These are phyloP conservation scores for Pelodytes ibericus DNA, from an alignment of 2,797 vertebrate species.

Conservation along the genomic window DNA sequence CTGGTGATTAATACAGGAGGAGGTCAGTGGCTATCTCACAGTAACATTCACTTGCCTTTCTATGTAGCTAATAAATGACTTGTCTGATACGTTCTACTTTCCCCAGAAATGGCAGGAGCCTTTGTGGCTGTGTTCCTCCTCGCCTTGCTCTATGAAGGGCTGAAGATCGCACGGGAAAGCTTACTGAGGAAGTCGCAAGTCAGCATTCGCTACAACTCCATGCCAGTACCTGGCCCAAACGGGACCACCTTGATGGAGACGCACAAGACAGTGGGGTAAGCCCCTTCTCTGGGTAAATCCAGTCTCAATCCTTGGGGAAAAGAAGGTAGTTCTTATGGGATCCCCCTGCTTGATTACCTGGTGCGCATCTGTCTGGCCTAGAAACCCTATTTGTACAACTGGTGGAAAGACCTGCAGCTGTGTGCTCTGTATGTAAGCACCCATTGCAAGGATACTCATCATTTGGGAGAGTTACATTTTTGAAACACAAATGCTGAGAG, in stretches of 20 bases:
- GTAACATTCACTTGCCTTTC: too few species aligned
- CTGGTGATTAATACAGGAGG: conserved; percentile 89
- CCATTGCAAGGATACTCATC: too few species aligned
- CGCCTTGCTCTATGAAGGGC: conserved; percentile 91
- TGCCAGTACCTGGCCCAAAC: conserved; percentile 92
- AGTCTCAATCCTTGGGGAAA: too few species aligned
- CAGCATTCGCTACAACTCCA: conserved; percentile 97
- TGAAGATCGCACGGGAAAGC: conserved; percentile 91
- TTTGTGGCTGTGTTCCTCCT: conserved; percentile 91
- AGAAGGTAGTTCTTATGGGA: too few species aligned
- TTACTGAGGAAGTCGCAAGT: conserved; percentile 92
- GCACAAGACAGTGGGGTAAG: conserved; percentile 96
- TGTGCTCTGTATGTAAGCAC: too few species aligned
- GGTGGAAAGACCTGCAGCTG: too few species aligned
- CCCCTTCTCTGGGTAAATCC: too few species aligned
- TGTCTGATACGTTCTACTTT: neutral
- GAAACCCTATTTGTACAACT: too few species aligned
- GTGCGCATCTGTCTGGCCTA: too few species aligned
- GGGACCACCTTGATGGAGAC: conserved; percentile 96
- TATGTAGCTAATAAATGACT: neutral
- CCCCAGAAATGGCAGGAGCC: conserved; percentile 94
- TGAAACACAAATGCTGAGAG: too few species aligned
- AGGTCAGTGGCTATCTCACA: conserved; percentile 73
- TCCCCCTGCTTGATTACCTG: too few species aligned
- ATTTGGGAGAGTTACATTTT: too few species aligned